These are phyloP conservation scores for Synergus gifuensis DNA, from an alignment of 2,888 invertebrate genomes.

Conservation along the genomic window DNA sequence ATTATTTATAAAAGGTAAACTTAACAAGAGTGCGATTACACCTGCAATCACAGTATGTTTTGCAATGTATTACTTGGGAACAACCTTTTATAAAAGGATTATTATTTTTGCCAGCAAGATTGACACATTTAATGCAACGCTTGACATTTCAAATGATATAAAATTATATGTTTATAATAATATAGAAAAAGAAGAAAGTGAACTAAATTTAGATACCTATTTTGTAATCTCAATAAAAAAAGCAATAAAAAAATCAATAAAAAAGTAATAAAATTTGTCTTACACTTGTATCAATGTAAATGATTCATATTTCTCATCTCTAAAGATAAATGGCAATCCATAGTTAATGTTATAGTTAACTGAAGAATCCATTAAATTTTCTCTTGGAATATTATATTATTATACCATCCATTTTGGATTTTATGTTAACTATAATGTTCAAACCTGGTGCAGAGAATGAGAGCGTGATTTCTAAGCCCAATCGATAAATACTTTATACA, in stretches of 20 bases:
- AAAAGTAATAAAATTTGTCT: neutral
- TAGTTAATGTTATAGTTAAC: neutral
- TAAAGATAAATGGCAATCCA: conserved; percentile 1
- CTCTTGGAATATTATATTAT: neutral
- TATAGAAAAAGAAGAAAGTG: neutral
- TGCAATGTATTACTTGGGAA: neutral
- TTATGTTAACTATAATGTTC: neutral
- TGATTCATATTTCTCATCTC: conserved; percentile 14
- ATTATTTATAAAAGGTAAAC: neutral
- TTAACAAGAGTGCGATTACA: neutral
- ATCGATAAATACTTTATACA: neutral
- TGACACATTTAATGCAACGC: neutral
- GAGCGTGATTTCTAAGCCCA: neutral
- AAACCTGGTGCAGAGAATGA: neutral
- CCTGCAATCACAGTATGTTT: neutral
- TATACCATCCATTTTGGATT: conserved; percentile 10
- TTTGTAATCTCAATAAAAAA: neutral
- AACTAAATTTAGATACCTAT: neutral
- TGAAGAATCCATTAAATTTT: conserved; percentile 1
- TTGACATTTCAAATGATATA: neutral
- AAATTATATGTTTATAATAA: neutral
- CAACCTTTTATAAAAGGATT: neutral
- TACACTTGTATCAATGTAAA: neutral
- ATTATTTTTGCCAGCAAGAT: neutral
- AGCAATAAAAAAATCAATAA: neutral